Base-by-base conservation (phyloP, 2,888 invertebrate genomes). In the Rotaria sp. region DNA sequence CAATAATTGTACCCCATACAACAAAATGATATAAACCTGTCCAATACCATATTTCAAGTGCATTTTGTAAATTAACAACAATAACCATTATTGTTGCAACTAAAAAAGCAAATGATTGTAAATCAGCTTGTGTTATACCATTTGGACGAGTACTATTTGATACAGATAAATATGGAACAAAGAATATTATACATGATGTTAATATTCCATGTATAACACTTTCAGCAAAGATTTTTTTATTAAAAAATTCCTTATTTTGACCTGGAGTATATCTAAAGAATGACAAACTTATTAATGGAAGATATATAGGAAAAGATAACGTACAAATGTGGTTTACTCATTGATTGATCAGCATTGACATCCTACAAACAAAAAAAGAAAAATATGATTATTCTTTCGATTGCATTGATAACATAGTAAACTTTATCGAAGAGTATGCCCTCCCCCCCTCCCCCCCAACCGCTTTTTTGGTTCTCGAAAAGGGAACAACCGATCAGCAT, bases 21-120 rank as follows among this genome's bases (percentile, higher is more conserved):
- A 96, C 96, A 88, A 98, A 93, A 92, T 97, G 97, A 92, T 97
- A 98, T 92, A 96, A 95, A 89, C 95, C 94, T 86, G 98, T 98
- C 98, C 98, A 99, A 91, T 98, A 99, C 38, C 95, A 94, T 87
- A 98, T 99, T 91, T 99, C 99, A 89, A 99, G 92, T 87, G 96
- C 96, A 92, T 98, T 96, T 94, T 96, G 96, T 88, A 95, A 95
- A 87, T 97, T 98, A 90, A 98, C 98, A 89, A 96, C 96, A 89
- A 98, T 95, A 88, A 98, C 96, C 89, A 99, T 93, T 90, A 96
- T 96, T 87, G 97, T 96, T 88, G 97, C 97, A 86, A 97, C 95
- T 87, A 95, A 96, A 90, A 96, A 96, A 89, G 97, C 97, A 90
- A 98, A 93, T 88, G 96, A 93, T 94, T 97, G 96, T 91, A 96